Evolutionary conservation across 2,888 invertebrate species (phyloP), one percentile per base, ranked within the genome.

Genomic region (Drosophila meridionalis): DNA sequence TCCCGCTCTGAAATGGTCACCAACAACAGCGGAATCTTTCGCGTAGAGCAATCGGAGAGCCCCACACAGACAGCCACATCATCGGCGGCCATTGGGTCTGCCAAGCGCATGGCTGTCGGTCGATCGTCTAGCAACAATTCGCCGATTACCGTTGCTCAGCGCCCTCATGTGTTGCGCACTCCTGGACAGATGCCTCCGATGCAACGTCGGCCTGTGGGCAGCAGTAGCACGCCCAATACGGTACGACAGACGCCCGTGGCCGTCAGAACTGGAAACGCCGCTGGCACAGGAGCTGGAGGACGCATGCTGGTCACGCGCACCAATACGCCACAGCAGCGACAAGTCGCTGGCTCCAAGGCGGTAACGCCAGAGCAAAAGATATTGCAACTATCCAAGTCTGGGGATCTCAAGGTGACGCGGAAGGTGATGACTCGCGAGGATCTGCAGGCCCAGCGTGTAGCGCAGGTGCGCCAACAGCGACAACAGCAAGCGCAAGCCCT

Each of bases 361-460:
- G 91, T 92, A 26, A 93, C 93, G 11, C 93, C 93, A 0, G 93
- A 93, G 66, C 93, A 93, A 67, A 93, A 93, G 84, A 93, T 93
- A 36, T 71, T 93, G 8, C 94, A 94, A 34, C 92, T 94, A 1
- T 94, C 94, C 1, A 94, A 94, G 89, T 94, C 91, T 85, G 94
- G 82, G 79, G 94, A 92, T 92, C 93, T 83, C 88, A 94, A 91
- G 91, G 94, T 91, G 77, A 94, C 92, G 79, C 94, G 88, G 85
- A 94, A 90, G 91, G 89, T 92, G n/a, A 92, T 92, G 85, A 90
- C 92, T n/a, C 90, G 92, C 8, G 91, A 92, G 45, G 92, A 92
- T 73, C 60, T 87, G 8, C 67, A 88, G 2, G 89, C 90, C 3
- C 91, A 91, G 60, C 87, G 88, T 14, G 62, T 76, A 7, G 71